These are phyloP conservation scores for Melanostoma scalare DNA, from an alignment of 2,888 invertebrate genomes.

Conservation along the genomic window DNA sequence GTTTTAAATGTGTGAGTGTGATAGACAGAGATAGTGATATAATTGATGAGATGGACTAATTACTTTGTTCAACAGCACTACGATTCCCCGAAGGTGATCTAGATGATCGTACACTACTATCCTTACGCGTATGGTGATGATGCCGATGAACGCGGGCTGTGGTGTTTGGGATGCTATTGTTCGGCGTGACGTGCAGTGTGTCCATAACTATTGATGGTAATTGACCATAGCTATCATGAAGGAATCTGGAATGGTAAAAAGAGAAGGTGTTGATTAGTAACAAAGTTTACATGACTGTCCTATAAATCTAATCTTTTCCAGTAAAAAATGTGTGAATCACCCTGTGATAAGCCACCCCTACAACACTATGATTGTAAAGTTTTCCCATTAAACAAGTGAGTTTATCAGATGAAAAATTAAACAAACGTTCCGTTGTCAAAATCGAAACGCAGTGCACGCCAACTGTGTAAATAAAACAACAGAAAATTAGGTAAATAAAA, in stretches of 20 bases:
- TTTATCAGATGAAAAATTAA: slow-evolving; percentile 23
- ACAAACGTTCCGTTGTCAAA: slow-evolving; percentile 3
- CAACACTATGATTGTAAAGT: neutral
- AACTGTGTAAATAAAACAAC: slow-evolving; percentile 12
- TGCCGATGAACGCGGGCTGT: slow-evolving; percentile 56
- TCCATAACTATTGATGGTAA: slow-evolving; percentile 74
- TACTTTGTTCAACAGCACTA: slow-evolving; percentile 79
- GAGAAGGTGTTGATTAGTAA: slow-evolving; percentile 10
- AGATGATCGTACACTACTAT: slow-evolving; percentile 77
- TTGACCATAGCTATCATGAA: slow-evolving; percentile 53
- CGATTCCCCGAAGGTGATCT: slow-evolving; percentile 80
- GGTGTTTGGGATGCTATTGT: slow-evolving; percentile 74
- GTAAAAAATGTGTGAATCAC: slow-evolving; percentile 42
- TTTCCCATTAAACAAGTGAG: slow-evolving; percentile 28
- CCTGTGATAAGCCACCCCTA: slow-evolving; percentile 30
- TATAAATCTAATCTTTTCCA: slow-evolving; percentile 34
- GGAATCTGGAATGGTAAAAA: slow-evolving; percentile 55
- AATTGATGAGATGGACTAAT: slow-evolving; percentile 71
- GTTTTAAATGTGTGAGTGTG: slow-evolving; percentile 31
- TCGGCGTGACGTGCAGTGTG: slow-evolving; percentile 74
- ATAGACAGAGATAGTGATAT: slow-evolving; percentile 32
- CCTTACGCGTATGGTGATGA: slow-evolving; percentile 72
- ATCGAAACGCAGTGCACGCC: slow-evolving; percentile 21
- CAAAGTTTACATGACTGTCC: slow-evolving; percentile 33
- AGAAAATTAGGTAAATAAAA: neutral